Evolutionary conservation across 2,113 vertebrate species (phyloP).

Genomic region (Pseudonaja textilis): DNA sequence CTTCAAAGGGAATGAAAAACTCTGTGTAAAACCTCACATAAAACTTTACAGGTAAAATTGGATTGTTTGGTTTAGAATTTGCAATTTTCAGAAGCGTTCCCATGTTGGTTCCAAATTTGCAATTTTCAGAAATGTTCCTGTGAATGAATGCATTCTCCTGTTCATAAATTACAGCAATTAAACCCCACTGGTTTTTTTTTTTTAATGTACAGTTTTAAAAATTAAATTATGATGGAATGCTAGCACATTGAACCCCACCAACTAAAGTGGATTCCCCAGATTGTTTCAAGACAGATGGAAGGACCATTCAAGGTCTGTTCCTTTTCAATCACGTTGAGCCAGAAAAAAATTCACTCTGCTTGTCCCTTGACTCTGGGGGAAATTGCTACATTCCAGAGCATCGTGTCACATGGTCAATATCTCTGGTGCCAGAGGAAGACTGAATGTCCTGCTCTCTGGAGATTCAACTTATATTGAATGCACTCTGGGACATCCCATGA

Average conservation of each 20-base stretch:
- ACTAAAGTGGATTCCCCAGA: slow-evolving; percentile 10
- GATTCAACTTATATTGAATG: background rate
- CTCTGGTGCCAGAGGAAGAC: too few species aligned
- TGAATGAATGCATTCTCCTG: slow-evolving; percentile 4
- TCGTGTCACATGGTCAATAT: background rate
- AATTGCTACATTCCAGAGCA: background rate
- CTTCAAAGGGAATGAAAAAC: background rate
- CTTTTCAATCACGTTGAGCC: background rate
- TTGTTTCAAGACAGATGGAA: background rate
- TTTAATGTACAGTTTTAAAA: background rate
- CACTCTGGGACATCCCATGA: background rate
- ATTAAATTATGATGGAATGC: background rate
- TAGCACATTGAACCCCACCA: background rate
- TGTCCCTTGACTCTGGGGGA: background rate
- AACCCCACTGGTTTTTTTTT: background rate
- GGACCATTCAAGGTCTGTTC: background rate
- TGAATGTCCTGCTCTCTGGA: background rate
- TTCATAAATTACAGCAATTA: background rate
- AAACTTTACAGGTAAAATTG: rapidly evolving
- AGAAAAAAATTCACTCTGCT: background rate
- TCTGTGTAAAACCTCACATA: background rate
- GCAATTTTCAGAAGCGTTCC: background rate
- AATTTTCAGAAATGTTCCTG: background rate
- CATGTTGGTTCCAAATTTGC: background rate
- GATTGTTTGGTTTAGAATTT: background rate